Evolutionary conservation across 2,113 vertebrate genomes (phyloP).

Genomic region (Poeciliopsis turrubarensis): DNA sequence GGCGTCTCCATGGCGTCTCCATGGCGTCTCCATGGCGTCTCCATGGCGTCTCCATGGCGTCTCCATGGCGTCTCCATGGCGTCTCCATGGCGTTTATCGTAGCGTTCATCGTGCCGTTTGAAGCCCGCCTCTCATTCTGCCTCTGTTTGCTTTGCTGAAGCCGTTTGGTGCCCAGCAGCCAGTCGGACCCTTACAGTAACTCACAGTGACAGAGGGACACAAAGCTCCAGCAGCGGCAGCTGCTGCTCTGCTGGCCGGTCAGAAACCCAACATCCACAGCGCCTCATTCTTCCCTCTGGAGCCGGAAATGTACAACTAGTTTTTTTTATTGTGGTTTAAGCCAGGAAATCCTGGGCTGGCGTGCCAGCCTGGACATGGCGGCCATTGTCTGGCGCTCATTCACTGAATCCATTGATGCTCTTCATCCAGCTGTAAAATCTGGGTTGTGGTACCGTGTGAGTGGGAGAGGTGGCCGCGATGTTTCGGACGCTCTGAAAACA

Average conservation of each 20-base stretch:
- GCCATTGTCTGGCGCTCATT: constrained; percentile 71
- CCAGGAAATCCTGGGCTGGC: constrained; percentile 79
- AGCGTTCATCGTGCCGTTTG: constrained; percentile 62
- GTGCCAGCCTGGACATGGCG: constrained; percentile 57
- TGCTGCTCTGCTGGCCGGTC: constrained; percentile 20
- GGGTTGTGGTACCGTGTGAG: constrained; percentile 52
- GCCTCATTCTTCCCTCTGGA: constrained; percentile 43
- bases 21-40: too few species aligned
- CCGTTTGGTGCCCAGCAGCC: constrained; percentile 40
- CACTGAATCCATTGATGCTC: constrained; percentile 78
- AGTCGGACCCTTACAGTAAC: constrained; percentile 36
- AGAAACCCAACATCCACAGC: constrained; percentile 30
- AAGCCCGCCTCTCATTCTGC: constrained; percentile 47
- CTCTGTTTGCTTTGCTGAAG: constrained; percentile 63
- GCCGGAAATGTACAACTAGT: constrained; percentile 43
- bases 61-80: too few species aligned
- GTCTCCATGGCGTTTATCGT: background rate
- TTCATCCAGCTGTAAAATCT: constrained; percentile 83
- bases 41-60: too few species aligned
- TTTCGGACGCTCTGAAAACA: constrained; percentile 67
- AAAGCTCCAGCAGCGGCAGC: constrained; percentile 10
- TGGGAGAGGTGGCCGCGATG: constrained; percentile 7
- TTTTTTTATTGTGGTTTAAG: constrained; percentile 62
- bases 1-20: too few species aligned
- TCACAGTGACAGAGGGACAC: constrained; percentile 44